These are phyloP conservation scores for Opisthograptis luteolata DNA, from an alignment of 2,888 invertebrate genomes.

Conservation along the genomic window DNA sequence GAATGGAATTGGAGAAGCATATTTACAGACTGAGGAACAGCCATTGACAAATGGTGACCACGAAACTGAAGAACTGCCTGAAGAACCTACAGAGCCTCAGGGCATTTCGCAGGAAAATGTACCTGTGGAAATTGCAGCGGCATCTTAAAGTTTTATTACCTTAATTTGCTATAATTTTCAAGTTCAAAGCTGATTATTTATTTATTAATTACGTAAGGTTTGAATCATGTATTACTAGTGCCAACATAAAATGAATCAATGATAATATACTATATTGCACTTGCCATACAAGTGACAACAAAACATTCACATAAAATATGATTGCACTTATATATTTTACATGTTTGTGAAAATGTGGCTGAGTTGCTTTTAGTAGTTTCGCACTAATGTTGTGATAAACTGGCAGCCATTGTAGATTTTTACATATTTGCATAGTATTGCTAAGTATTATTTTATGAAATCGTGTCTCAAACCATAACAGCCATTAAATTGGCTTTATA, in stretches of 20 bases:
- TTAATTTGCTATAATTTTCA: conserved; percentile 8
- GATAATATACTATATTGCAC: too few relatives aligned
- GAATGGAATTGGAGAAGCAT: conserved; percentile 60
- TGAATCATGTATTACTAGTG: conserved; percentile 15
- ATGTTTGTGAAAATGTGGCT: too few relatives aligned
- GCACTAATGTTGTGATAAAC: not conserved
- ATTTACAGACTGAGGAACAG: conserved; percentile 47
- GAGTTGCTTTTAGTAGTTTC: too few relatives aligned
- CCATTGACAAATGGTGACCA: conserved; percentile 37
- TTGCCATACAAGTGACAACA: not conserved
- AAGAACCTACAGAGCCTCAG: conserved; percentile 32
- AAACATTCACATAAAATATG: too few relatives aligned
- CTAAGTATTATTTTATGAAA: not conserved
- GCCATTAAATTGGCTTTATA: not conserved
- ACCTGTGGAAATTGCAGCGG: conserved; percentile 72
- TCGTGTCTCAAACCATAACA: not conserved
- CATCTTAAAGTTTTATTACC: conserved; percentile 58
- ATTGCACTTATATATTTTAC: too few relatives aligned
- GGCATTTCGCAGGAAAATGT: conserved; percentile 57
- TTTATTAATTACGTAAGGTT: conserved; percentile 7
- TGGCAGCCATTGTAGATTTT: not conserved
- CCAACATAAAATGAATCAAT: conserved; percentile 11
- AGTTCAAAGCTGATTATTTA: conserved; percentile 25
- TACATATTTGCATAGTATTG: not conserved
- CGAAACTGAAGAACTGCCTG: conserved; percentile 33